Evolutionary conservation across 2,888 invertebrate genomes (phyloP).

Genomic region (Tholera decimalis): DNA sequence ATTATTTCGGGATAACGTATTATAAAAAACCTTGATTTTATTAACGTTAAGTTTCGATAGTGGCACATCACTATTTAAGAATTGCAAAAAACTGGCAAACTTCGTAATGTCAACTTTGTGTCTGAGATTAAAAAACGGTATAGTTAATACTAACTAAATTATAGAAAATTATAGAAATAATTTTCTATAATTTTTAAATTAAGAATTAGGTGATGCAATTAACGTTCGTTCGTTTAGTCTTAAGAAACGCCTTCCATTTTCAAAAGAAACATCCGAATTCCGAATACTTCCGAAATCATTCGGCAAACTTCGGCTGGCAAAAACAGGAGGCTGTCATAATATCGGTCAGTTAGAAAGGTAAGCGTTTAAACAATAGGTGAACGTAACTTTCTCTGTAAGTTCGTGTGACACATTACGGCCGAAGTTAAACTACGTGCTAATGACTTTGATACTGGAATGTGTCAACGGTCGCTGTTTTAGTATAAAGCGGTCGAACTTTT

Average conservation of each 20-base stretch:
- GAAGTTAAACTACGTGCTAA: slow-evolving; percentile 48
- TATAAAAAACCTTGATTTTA: too few species aligned
- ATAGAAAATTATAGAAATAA: too few species aligned
- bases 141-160: too few species aligned
- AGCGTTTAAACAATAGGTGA: slow-evolving; percentile 22
- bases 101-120: too few species aligned
- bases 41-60: too few species aligned
- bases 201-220: too few species aligned
- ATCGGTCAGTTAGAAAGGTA: slow-evolving; percentile 54
- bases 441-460: slow-evolving; percentile 40
- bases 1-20: too few species aligned
- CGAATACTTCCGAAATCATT: slow-evolving; percentile 7
- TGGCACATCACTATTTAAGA: too few species aligned
- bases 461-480: slow-evolving; percentile 31
- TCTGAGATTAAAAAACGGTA: too few species aligned
- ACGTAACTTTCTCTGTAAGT: slow-evolving; percentile 51
- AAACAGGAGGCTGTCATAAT: slow-evolving; percentile 30
- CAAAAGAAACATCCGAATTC: slow-evolving; percentile 1
- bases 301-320: slow-evolving; percentile 19
- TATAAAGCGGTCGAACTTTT: not conserved
- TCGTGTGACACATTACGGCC: slow-evolving; percentile 42
- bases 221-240: not conserved
- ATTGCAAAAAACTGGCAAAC: too few species aligned
- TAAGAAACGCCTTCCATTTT: slow-evolving; percentile 3
- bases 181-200: too few species aligned